Base-by-base conservation (phyloP, 2,797 vertebrate species). In the Phrynocephalus forsythii region DNA sequence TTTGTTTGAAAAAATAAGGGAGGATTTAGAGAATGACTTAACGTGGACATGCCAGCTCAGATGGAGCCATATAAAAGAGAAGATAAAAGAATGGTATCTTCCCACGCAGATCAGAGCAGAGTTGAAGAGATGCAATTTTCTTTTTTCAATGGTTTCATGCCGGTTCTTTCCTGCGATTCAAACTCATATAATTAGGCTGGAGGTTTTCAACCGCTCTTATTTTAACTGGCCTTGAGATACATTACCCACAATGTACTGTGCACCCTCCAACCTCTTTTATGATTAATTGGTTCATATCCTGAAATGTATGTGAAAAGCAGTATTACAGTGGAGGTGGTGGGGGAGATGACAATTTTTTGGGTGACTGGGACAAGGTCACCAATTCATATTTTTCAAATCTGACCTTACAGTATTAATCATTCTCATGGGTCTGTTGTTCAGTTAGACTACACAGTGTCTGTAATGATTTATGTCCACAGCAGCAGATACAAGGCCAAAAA, bases 1-100 rank as follows among this genome's bases (percentile, higher is more conserved):
- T 95, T 91, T 90, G 78, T 77, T 71, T 84, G 89, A 75, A 91
- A 91, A 82, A 76, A 88, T 89, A 93, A 92, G 16, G 60, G 88
- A 92, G 92, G 91, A 67, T 9, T 63, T 84, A 60, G 18, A 30
- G 71, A 87, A 71, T 77, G 68, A 84, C 26, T 90, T 76, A n/a
- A 71, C 78, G 90, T 91, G 92, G 87, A 92, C 89, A 88, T 91
- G 71, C 71, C 83, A 88, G 15, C 66, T 88, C 88, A 87, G 88
- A 80, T 38, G 76, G 94, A 90, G 24, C n/a, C 75, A 84, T 50
- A 73, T 84, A 89, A 0, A 2, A 85, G 26, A 44, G 90, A 90
- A 92, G 89, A 88, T 82, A 48, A 69, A 76, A 86, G 79, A 86
- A 10, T 24, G 86, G 83, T 84, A 80, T 94, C 92, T 91, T 92